Evolutionary conservation across 1,140 invertebrate genomes (phyloP).

Genomic region (Drosophila ficusphila): DNA sequence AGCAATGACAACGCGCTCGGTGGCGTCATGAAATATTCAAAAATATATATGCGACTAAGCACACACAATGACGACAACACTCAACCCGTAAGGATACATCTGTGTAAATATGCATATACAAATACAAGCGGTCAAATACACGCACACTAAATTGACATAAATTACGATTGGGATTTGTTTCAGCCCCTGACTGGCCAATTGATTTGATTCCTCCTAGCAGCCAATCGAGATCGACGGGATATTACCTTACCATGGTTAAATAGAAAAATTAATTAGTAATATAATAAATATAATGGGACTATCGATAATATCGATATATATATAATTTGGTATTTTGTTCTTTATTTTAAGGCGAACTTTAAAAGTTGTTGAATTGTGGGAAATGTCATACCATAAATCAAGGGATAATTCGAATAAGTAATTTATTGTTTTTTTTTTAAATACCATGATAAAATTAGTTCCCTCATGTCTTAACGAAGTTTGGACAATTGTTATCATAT

Average conservation of each 20-base stretch:
- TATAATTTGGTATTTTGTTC: no score
- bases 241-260: background rate
- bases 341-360: no score
- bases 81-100: background rate
- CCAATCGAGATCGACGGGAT: slow-evolving; percentile 5
- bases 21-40: slow-evolving; percentile 65
- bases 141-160: slow-evolving; percentile 30
- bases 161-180: slow-evolving; percentile 48
- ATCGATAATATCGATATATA: background rate
- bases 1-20: slow-evolving; percentile 35
- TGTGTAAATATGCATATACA: slow-evolving; percentile 25
- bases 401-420: no score
- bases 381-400: no score
- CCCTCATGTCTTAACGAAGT: no score
- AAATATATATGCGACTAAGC: slow-evolving; percentile 53
- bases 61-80: slow-evolving; percentile 14
- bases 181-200: slow-evolving; percentile 30
- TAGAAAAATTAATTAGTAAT: background rate
- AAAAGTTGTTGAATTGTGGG: no score
- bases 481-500: no score
- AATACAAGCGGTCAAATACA: slow-evolving; percentile 7
- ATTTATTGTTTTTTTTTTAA: no score
- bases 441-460: no score
- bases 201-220: slow-evolving; percentile 34
- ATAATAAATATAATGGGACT: no score